A percentile compares a stretch with the other conserved stretches of the same genome.
phyloP scores from a whole-genome alignment of 2,888 invertebrate species.

The Junonia oenone region DNA sequence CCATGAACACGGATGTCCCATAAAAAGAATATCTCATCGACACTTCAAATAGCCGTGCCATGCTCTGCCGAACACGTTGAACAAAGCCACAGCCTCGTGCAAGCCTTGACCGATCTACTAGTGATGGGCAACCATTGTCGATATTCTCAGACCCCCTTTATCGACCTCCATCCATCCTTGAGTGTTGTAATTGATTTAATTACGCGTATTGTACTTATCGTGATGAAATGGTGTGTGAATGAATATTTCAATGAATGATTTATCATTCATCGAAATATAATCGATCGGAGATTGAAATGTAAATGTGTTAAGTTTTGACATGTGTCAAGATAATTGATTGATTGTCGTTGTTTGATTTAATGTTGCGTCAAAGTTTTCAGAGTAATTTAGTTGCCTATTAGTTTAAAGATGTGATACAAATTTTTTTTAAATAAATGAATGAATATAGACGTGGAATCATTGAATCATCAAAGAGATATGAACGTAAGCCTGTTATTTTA shows the following conservation, averaged over 20 bases:
- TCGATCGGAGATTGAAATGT: not conserved
- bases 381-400: not conserved
- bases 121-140: conserved; percentile 10
- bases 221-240: not conserved
- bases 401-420: too few relatives aligned
- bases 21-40: conserved; percentile 1
- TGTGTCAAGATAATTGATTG: not conserved
- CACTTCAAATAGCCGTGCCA: conserved; percentile 5
- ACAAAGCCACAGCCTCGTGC: conserved; percentile 14
- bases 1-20: not conserved
- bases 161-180: not conserved
- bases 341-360: not conserved
- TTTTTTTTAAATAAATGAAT: too few relatives aligned
- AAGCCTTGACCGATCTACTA: conserved; percentile 25
- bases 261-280: too few relatives aligned
- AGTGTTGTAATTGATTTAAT: not conserved
- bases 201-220: not conserved
- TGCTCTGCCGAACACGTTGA: conserved; percentile 3
- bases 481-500: too few relatives aligned
- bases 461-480: too few relatives aligned
- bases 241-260: too few relatives aligned
- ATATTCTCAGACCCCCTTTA: not conserved
- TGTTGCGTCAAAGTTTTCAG: not conserved
- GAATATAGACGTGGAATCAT: too few relatives aligned
- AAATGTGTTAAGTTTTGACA: not conserved